A percentile compares a stretch with the other conserved stretches of the same genome.
Conservation (phyloP, 2,113 vertebrate species). For the Fregata magnificens region DNA sequence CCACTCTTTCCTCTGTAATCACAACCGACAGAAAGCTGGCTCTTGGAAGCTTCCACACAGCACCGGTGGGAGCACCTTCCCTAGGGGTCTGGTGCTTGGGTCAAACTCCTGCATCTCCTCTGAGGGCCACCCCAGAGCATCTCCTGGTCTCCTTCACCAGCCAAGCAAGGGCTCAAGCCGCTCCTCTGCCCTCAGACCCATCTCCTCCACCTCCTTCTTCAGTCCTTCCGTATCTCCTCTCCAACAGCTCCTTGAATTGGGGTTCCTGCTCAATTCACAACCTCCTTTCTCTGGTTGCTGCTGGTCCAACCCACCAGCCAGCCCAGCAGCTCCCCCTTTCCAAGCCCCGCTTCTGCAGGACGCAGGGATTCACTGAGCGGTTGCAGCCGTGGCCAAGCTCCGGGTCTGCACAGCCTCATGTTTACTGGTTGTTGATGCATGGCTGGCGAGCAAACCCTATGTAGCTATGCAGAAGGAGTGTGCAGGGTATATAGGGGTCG, state of each 20-base stretch:
- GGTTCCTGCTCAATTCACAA: neutral
- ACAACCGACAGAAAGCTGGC: neutral
- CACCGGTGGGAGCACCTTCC: neutral
- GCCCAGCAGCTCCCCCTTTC: neutral
- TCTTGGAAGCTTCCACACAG: neutral
- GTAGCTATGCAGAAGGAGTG: neutral
- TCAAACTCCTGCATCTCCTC: neutral
- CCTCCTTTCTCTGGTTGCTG: neutral
- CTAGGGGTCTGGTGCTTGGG: neutral
- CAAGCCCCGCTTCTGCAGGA: neutral
- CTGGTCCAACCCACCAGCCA: neutral
- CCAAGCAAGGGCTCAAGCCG: rapidly evolving
- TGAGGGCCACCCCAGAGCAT: neutral
- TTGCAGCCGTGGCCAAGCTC: neutral
- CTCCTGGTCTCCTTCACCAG: neutral
- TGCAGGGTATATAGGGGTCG: neutral
- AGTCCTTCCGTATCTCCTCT: neutral
- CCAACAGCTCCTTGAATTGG: rapidly evolving
- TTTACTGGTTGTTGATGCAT: neutral
- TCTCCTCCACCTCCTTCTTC: neutral
- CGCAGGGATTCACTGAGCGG: rapidly evolving
- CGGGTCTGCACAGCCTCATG: neutral
- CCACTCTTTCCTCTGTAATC: neutral
- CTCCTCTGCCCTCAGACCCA: neutral
- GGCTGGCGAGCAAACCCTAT: neutral